Conservation (phyloP, 2,113 vertebrate species). For the Trachemys scripta region DNA sequence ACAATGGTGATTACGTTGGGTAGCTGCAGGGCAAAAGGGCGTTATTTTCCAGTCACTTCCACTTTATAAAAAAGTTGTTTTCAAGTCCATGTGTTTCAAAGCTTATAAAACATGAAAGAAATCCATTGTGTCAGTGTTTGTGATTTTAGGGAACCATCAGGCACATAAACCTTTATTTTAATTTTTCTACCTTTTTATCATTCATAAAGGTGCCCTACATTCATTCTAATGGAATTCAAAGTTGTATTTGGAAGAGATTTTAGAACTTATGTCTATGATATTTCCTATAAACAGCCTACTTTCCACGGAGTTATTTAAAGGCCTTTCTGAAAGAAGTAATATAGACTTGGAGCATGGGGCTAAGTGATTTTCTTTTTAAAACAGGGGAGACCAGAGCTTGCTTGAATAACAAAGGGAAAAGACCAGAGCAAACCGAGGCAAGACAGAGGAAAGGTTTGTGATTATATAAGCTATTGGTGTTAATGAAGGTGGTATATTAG, state of each 20-base stretch:
- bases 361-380: neutral
- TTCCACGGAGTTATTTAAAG: neutral
- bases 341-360: neutral
- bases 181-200: neutral
- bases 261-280: neutral
- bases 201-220: neutral
- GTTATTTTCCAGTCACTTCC: neutral
- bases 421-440: neutral
- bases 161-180: neutral
- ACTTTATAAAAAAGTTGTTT: neutral
- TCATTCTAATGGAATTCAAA: neutral
- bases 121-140: neutral
- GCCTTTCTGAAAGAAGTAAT: neutral
- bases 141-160: neutral
- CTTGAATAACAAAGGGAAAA: neutral
- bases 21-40: neutral
- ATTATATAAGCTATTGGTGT: neutral
- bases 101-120: neutral
- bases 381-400: neutral
- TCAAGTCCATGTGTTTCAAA: constrained; percentile 16
- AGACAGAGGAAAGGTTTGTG: neutral
- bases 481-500: neutral
- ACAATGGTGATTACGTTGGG: neutral
- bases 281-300: neutral
- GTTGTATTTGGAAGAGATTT: neutral